These are phyloP conservation scores for Oriolus oriolus DNA, from an alignment of 2,113 vertebrate genomes.

Conservation along the genomic window DNA sequence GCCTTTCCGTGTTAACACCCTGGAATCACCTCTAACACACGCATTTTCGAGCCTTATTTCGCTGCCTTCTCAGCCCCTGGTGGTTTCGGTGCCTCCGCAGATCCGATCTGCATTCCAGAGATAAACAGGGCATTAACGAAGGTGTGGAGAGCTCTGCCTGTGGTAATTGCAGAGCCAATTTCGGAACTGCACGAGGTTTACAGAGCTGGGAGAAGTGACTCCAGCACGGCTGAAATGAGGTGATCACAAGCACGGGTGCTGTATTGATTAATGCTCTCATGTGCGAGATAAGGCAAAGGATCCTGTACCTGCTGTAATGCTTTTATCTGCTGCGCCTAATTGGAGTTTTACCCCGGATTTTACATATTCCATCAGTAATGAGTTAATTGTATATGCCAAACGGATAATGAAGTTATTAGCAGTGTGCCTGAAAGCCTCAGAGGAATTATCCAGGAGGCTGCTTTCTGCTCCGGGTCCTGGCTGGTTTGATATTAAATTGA, in stretches of 20 bases:
- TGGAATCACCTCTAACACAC: fast-evolving
- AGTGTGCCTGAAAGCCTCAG: not conserved
- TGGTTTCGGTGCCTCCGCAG: not conserved
- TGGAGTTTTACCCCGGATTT: not conserved
- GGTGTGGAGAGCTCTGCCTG: not conserved
- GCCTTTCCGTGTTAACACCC: fast-evolving
- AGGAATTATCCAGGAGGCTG: not conserved
- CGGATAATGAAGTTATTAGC: not conserved
- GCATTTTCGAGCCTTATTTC: fast-evolving
- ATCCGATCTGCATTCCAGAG: not conserved
- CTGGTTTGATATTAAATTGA: not conserved
- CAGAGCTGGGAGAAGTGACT: not conserved
- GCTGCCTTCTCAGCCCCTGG: not conserved
- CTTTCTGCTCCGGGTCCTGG: not conserved
- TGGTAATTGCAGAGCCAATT: not conserved
- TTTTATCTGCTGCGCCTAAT: not conserved
- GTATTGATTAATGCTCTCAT: not conserved
- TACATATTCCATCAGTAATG: not conserved
- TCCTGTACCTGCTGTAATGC: not conserved
- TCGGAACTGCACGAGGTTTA: not conserved
- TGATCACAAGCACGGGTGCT: not conserved
- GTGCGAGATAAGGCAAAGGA: not conserved
- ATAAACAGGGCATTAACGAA: not conserved
- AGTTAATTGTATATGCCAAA: not conserved
- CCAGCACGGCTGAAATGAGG: not conserved